Conservation (phyloP, 2,113 vertebrate species). For the Mungos mungo region DNA sequence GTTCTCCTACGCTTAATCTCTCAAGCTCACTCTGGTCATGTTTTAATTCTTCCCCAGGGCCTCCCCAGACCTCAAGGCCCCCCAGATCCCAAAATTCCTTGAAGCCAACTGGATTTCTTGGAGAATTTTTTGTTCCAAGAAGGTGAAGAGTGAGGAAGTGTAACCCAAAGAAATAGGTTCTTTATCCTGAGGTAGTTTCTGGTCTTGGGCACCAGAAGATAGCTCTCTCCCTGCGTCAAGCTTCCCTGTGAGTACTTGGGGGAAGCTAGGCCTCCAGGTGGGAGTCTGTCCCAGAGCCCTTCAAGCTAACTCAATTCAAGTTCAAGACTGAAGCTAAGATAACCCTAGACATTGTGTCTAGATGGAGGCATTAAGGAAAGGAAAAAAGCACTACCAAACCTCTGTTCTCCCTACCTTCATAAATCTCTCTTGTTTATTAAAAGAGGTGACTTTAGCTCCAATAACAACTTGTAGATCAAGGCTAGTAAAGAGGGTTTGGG, state of each 20-base stretch:
- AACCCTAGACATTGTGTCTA: not conserved
- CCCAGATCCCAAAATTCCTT: not conserved
- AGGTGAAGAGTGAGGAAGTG: not conserved
- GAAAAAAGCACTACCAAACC: not conserved
- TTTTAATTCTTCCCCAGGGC: not conserved
- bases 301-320: not conserved
- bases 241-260: not conserved
- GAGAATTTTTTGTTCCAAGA: not conserved
- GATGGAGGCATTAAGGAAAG: not conserved
- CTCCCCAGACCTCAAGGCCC: not conserved
- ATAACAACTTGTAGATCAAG: not conserved
- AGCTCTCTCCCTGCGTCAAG: not conserved
- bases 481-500: not conserved
- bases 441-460: not conserved
- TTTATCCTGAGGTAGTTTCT: not conserved
- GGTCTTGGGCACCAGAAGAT: not conserved
- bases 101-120: not conserved
- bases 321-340: slow-evolving; percentile 7
- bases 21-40: not conserved
- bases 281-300: not conserved
- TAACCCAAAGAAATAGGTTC: not conserved
- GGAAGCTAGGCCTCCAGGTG: not conserved
- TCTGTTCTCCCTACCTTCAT: not conserved
- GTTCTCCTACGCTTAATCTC: not conserved
- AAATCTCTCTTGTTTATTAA: not conserved